Percentiles rank a stretch among this genome's conserved stretches.
Conservation (phyloP, 1,140 invertebrate species). For the Drosophila arizonae region DNA sequence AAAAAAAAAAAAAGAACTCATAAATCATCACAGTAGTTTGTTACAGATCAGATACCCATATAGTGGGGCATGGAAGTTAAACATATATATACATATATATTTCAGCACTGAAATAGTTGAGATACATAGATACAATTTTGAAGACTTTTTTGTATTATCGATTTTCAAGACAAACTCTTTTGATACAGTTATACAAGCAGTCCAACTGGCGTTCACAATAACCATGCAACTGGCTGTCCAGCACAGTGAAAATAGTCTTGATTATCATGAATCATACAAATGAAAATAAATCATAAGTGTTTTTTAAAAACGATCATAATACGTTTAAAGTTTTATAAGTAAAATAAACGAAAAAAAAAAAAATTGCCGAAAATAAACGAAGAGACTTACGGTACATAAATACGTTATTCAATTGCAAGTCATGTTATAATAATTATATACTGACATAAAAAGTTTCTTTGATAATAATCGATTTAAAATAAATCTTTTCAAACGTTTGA, state of each 20-base stretch:
- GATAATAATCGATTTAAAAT: slow-evolving; percentile 59
- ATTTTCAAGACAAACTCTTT: slow-evolving; percentile 42
- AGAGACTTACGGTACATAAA: slow-evolving; percentile 13
- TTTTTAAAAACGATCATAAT: slow-evolving; percentile 55
- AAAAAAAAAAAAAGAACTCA: slow-evolving; percentile 21
- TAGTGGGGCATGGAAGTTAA: slow-evolving; percentile 16
- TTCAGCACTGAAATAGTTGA: slow-evolving; percentile 24
- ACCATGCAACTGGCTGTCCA: slow-evolving; percentile 1
- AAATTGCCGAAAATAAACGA: slow-evolving; percentile 6
- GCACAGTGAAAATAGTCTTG: slow-evolving; percentile 2
- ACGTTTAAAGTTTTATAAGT: slow-evolving; percentile 58
- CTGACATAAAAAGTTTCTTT: slow-evolving; percentile 51
- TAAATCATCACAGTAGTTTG: slow-evolving; percentile 63
- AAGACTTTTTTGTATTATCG: slow-evolving; percentile 24
- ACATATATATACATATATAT: slow-evolving; percentile 10
- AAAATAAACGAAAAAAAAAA: neutral
- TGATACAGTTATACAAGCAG: slow-evolving; percentile 69
- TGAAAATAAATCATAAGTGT: slow-evolving; percentile 35
- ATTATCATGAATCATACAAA: slow-evolving; percentile 6
- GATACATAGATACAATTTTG: slow-evolving; percentile 26
- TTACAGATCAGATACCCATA: slow-evolving; percentile 68
- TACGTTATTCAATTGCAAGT: slow-evolving; percentile 42
- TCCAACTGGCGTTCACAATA: slow-evolving; percentile 25
- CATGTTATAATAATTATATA: slow-evolving; percentile 53
- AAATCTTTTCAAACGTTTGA: slow-evolving; percentile 59